Evolutionary conservation across 2,888 invertebrate genomes (phyloP).

Genomic region (Rhagonycha lutea): DNA sequence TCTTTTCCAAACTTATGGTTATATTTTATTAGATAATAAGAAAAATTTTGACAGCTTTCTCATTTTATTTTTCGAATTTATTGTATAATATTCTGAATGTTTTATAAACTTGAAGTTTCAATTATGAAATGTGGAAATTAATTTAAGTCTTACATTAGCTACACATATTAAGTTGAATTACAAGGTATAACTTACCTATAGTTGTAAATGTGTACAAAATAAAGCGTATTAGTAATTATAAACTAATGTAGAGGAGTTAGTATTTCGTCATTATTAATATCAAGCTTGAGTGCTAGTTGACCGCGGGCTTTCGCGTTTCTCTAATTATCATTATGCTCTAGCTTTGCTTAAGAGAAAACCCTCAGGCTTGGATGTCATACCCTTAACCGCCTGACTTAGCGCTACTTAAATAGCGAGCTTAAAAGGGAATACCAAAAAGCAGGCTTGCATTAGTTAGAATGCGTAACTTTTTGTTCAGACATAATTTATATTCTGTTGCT

Average conservation of each 20-base stretch:
- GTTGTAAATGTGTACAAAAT: slow-evolving; percentile 22
- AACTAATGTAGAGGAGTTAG: slow-evolving; percentile 26
- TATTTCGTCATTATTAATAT: slow-evolving; percentile 27
- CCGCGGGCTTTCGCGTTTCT: slow-evolving; percentile 39
- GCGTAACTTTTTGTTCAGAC: slow-evolving; percentile 36
- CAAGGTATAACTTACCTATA: neutral
- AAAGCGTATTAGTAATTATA: slow-evolving; percentile 28
- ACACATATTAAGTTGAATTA: neutral
- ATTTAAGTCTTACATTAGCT: neutral
- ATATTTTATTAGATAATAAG: neutral
- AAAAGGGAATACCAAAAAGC: slow-evolving; percentile 43
- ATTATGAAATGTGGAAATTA: neutral
- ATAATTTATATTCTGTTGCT: slow-evolving; percentile 20
- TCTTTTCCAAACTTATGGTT: neutral
- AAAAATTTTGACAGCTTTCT: neutral
- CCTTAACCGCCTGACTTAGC: slow-evolving; percentile 40
- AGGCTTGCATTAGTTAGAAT: slow-evolving; percentile 36
- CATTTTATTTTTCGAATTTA: neutral
- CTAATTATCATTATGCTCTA: slow-evolving; percentile 38
- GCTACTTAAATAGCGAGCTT: slow-evolving; percentile 38
- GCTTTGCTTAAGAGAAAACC: slow-evolving; percentile 25
- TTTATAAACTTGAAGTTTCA: neutral
- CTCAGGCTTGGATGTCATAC: slow-evolving; percentile 28
- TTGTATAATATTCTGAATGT: neutral
- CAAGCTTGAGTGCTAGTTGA: slow-evolving; percentile 34